Evolutionary conservation across 2,888 invertebrate species (phyloP), one percentile per base, ranked within the genome.

Genomic region (Eledona agricola): DNA sequence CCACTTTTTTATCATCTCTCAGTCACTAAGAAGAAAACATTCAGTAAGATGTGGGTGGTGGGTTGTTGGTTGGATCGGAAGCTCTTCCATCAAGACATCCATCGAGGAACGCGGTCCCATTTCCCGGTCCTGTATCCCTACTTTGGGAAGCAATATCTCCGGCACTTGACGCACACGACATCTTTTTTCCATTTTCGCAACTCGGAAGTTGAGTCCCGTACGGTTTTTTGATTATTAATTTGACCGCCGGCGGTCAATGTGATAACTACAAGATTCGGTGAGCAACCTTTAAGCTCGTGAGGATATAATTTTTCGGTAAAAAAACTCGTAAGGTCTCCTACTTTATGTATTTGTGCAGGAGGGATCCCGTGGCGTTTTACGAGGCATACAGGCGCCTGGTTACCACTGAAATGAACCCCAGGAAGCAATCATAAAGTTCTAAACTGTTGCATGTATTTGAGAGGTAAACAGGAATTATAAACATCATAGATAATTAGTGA

Each of bases 21-120:
- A 58, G 52, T 60, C 60, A 58, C 52, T 62, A 56, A 58, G 55
- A n/a, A n/a, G n/a, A n/a, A n/a, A n/a, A n/a, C n/a, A n/a, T n/a
- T 53, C 42, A 35, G 42, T 53, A 53, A 53, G 42, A 47, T 47
- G 42, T 42, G 26, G 42, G 47, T 28, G 53, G 43, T 51, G n/a
- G n/a, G n/a, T n/a, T n/a, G 40, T 42, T 42, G 47, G 49, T 53
- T 42, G 38, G 42, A 53, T 53, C 53, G 47, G 50, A 28, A 35
- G 53, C 52, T 52, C 45, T 51, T 43, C 29, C 19, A 37, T 45
- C 46, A 46, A 47, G 42, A 47, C 47, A 47, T 53, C 53, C 42
- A 53, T 53, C 53, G 49, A 29, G 42, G 42, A 42, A 49, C 42
- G 40, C 23, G 22, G 17, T 23, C 47, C 49, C 47, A 53, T 53